These are phyloP conservation scores for Onychomys torridus DNA, from an alignment of 2,797 vertebrate genomes.

Conservation along the genomic window DNA sequence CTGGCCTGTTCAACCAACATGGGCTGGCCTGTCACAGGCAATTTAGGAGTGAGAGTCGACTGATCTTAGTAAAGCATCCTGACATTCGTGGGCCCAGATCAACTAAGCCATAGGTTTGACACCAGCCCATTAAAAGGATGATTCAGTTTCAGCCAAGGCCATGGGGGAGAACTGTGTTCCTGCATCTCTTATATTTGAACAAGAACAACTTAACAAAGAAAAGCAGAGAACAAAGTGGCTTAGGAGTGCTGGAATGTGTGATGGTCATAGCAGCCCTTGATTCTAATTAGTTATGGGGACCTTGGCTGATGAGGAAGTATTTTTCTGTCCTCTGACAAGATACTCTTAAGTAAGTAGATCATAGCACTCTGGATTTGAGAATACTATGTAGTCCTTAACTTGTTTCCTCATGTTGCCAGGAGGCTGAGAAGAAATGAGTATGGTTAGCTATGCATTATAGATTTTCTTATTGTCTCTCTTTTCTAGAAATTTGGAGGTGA, in stretches of 20 bases:
- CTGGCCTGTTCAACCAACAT: not conserved
- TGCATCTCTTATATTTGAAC: not conserved
- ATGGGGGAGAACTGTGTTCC: rapidly evolving
- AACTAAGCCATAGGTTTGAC: slow-evolving; percentile 26
- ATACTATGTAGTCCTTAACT: not conserved
- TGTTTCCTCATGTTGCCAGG: not conserved
- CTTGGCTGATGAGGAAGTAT: not conserved
- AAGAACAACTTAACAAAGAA: not conserved
- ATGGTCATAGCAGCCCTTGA: not conserved
- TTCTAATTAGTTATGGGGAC: not conserved
- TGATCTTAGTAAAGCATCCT: slow-evolving; percentile 21
- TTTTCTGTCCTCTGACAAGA: not conserved
- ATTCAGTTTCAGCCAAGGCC: not conserved
- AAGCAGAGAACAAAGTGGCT: rapidly evolving
- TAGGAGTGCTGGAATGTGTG: not conserved
- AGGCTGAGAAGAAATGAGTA: not conserved
- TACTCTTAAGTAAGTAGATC: not conserved
- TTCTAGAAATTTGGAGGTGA: not conserved
- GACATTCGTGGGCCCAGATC: not conserved
- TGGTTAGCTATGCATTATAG: not conserved
- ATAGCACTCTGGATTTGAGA: not conserved
- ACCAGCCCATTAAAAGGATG: not conserved
- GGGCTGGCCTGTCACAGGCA: slow-evolving; percentile 6
- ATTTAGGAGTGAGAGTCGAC: not conserved
- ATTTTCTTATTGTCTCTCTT: not conserved